These are phyloP conservation scores for Plebejus argus DNA, from an alignment of 2,888 invertebrate species.

Conservation along the genomic window DNA sequence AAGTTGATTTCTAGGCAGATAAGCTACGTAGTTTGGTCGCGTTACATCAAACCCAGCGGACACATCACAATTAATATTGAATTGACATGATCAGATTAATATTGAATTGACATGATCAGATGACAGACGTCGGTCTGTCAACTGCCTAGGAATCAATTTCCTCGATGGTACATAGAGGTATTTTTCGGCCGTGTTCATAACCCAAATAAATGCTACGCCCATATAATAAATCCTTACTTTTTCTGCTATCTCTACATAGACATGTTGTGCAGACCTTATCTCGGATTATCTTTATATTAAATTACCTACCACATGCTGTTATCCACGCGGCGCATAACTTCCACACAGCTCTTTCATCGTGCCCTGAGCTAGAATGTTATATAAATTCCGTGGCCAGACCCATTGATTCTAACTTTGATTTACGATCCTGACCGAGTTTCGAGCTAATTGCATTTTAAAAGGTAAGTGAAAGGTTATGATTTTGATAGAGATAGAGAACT, in stretches of 20 bases:
- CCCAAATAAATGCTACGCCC: neutral
- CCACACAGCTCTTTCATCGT: slow-evolving; percentile 48
- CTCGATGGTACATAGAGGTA: too few relatives aligned
- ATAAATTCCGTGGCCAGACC: slow-evolving; percentile 38
- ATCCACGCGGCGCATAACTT: slow-evolving; percentile 58
- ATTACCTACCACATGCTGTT: slow-evolving; percentile 74
- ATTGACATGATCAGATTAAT: too few relatives aligned
- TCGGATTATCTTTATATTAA: slow-evolving; percentile 75
- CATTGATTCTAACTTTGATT: slow-evolving; percentile 26
- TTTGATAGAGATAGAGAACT: neutral
- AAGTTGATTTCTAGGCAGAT: too few relatives aligned
- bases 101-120: too few relatives aligned
- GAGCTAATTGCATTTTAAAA: slow-evolving; percentile 18
- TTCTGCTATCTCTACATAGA: slow-evolving; percentile 37
- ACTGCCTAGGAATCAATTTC: too few relatives aligned
- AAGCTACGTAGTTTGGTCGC: too few relatives aligned
- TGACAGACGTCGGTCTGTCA: too few relatives aligned
- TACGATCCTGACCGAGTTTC: slow-evolving; percentile 25
- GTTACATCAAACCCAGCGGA: too few relatives aligned
- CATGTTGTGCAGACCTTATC: slow-evolving; percentile 49
- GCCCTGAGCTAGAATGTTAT: slow-evolving; percentile 48
- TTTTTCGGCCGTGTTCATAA: neutral
- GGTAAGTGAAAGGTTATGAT: neutral
- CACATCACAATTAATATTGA: too few relatives aligned
- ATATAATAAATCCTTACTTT: slow-evolving; percentile 29